Base-by-base conservation (phyloP, 2,797 vertebrate species). In the Melanotaenia trifasciata region DNA sequence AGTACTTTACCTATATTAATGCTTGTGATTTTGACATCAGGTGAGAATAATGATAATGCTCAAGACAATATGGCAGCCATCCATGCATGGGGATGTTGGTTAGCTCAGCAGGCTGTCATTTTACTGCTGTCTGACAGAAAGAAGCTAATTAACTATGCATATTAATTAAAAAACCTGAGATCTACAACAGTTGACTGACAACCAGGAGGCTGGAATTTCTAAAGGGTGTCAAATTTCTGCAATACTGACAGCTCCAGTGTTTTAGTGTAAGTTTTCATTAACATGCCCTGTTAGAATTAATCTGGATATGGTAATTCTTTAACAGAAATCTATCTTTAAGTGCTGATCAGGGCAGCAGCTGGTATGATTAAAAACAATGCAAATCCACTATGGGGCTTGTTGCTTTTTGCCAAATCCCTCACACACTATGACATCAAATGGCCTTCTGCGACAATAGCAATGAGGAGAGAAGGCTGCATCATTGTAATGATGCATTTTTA, bases 401-500 rank as follows among this genome's bases (percentile, higher is more conserved):
- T 75, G 69, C 59, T 65, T 74, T 89, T 87, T 83, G 54, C 66
- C 73, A 83, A 83, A 84, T 78, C 61, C 62, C 58, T 64, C 50
- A 85, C 70, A 71, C 76, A 67, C 78, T 71, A 71, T 82, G 80
- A 87, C 78, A 84, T 77, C 69, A 68, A 68, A 76, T 86, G 91
- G 87, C 93, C 93, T 93, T 92, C 89, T 70, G 50, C 64, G 69
- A 84, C 89, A 88, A 85, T 75, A 57, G 73, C 68, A 61, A 53
- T 77, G 43, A 78, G 76, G 67, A 87, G 57, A 53, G 33, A 79
- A 84, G 73, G 82, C 87, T 89, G 81, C 84, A 84, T 80, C 87
- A 86, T 79, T 89, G 92, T 88, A 90, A 87, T 81, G 75, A 79
- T 63, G 83, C 80, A 76, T 86, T 91, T 92, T 92, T 83, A 88